Base-by-base conservation (phyloP, 2,888 invertebrate genomes). In the Noctuana brunneofusca region DNA sequence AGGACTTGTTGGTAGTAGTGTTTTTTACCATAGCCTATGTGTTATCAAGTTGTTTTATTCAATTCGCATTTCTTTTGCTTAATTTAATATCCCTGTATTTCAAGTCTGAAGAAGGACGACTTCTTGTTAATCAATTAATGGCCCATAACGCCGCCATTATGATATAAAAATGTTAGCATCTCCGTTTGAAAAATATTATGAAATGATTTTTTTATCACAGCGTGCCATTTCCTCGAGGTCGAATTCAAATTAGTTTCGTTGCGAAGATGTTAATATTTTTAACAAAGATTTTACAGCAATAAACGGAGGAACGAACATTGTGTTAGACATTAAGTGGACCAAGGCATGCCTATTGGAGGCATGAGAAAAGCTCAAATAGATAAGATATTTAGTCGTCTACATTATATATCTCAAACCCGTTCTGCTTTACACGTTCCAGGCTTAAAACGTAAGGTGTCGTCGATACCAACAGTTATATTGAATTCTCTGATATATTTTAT, bases 401-500 rank as follows among this genome's bases (percentile, higher is more conserved):
- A 14, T 16, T 46, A 49, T 60, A 38, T 48, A 53, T 60, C 35
- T 55, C n/a, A 60, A 60, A 60, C 60, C 54, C 48, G 60, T 60
- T 60, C 60, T 55, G 60, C 35, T 38, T 48, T 55, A 48, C 54
- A 48, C 54, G 60, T 38, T 55, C 48, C 54, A 24, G 59, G 32
- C 53, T 54, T 46, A 60, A 60, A 60, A 60, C 60, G 54, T 49
- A 38, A 60, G 38, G 60, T 49, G 60, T 60, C 54, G 60, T 60
- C 54, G 60, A 27, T 49, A 49, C 54, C 48, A 38, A 32, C 53
- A 8, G 59, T 62, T 27, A 62, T 35, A 60, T 62, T 54, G 54
- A 62, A 55, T 62, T 55, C 60, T 38, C 60, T 48, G 38, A 55
- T 54, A 62, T 62, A 62, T 62, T 62, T 62, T 62, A 62, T 55